Conservation (phyloP, 2,888 invertebrate genomes). For the Eristalis intricaria region DNA sequence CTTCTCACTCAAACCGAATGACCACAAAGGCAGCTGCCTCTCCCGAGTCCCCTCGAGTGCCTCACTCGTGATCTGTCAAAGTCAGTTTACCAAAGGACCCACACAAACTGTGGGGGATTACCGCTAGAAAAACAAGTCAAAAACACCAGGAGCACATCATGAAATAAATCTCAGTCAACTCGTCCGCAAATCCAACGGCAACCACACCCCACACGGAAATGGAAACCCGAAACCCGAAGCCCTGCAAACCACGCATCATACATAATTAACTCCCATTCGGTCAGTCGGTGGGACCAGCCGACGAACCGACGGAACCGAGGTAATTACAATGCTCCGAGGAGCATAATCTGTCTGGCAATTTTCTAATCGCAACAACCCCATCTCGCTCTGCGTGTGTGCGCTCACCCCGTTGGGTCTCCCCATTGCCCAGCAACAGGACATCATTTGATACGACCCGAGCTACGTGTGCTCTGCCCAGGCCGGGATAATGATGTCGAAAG, state of each 20-base stretch:
- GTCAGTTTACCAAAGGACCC: not conserved
- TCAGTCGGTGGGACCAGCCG: not conserved
- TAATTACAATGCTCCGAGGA: conserved; percentile 40
- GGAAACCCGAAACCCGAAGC: not conserved
- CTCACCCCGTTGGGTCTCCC: not conserved
- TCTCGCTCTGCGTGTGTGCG: not conserved
- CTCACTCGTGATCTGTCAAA: not conserved
- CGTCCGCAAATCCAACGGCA: not conserved
- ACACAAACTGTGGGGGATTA: not conserved
- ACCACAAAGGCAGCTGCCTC: not conserved
- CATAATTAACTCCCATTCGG: conserved; percentile 17
- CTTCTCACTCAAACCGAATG: not conserved
- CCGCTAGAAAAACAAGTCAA: not conserved
- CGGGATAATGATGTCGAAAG: conserved; percentile 1
- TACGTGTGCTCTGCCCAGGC: not conserved
- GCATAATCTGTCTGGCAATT: conserved; percentile 31
- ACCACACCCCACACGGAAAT: not conserved
- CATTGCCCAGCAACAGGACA: conserved; percentile 24
- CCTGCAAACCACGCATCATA: conserved; percentile 21
- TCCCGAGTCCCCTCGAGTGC: not conserved
- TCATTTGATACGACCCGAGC: not conserved
- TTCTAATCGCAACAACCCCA: conserved; percentile 22
- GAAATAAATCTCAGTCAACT: not conserved
- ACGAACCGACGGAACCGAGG: conserved; percentile 4
- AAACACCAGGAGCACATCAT: not conserved